Evolutionary conservation across 2,888 invertebrate species (phyloP).

Genomic region (Aleiodes alternator): DNA sequence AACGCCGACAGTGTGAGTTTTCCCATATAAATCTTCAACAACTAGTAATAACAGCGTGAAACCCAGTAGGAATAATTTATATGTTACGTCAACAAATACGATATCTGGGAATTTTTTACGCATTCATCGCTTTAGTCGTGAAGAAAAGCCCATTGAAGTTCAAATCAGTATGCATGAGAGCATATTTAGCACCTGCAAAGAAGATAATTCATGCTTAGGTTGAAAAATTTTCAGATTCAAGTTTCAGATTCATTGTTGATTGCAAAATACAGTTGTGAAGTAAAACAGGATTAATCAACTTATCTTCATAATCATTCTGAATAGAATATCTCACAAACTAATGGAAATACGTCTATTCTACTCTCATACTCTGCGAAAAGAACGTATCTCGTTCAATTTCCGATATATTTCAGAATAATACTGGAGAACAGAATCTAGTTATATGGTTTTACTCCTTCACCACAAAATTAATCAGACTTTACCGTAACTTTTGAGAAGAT

Average conservation of each 20-base stretch:
- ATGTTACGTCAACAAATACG: constrained; percentile 51
- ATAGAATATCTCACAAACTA: too few relatives aligned
- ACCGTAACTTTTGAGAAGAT: constrained; percentile 1
- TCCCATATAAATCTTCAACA: constrained; percentile 43
- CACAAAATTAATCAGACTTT: background rate
- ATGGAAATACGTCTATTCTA: too few relatives aligned
- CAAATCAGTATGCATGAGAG: constrained; percentile 4
- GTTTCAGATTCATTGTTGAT: too few relatives aligned
- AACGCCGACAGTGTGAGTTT: constrained; percentile 45
- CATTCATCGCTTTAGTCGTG: constrained; percentile 46
- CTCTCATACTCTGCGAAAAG: too few relatives aligned
- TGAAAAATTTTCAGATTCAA: background rate
- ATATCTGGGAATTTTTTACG: constrained; percentile 44
- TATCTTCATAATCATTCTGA: too few relatives aligned
- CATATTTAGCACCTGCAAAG: constrained; percentile 6
- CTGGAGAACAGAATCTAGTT: too few relatives aligned
- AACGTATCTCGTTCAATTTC: too few relatives aligned
- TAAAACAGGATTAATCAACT: too few relatives aligned
- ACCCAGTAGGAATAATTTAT: constrained; percentile 44
- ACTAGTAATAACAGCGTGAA: constrained; percentile 46
- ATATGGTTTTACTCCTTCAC: too few relatives aligned
- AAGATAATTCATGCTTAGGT: too few relatives aligned
- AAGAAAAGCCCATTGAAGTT: constrained; percentile 50
- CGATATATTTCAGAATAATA: too few relatives aligned
- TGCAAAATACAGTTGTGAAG: too few relatives aligned